Conservation (phyloP, 2,113 vertebrate species). For the Gnathonemus echidnorhynchus region DNA sequence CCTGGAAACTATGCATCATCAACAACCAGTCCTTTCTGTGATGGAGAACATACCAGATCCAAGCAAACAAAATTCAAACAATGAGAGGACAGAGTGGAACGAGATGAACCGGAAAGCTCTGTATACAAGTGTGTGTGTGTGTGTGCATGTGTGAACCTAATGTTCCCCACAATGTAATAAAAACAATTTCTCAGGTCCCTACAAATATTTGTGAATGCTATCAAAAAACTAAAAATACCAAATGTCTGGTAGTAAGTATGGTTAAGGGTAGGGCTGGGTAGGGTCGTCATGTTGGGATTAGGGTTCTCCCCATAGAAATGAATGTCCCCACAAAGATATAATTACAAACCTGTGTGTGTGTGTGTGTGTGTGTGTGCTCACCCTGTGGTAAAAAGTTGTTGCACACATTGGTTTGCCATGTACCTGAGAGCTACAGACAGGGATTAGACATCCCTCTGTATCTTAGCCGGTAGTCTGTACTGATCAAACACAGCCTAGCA, state of each 20-base stretch:
- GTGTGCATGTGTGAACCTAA: too few relatives aligned
- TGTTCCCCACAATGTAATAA: too few relatives aligned
- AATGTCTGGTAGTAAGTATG: too few relatives aligned
- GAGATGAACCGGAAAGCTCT: not conserved
- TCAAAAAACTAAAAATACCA: too few relatives aligned
- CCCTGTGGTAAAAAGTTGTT: not conserved
- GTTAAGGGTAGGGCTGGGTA: too few relatives aligned
- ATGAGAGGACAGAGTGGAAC: not conserved
- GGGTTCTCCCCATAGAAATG: not conserved
- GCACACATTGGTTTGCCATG: not conserved
- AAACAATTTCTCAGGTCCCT: too few relatives aligned
- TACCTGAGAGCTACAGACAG: not conserved
- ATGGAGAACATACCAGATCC: not conserved
- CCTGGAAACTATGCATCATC: not conserved
- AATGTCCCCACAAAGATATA: not conserved
- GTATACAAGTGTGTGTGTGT: not conserved
- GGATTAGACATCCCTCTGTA: not conserved
- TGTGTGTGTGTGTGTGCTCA: not conserved
- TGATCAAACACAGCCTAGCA: not conserved
- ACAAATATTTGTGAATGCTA: too few relatives aligned
- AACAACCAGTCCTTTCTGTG: not conserved
- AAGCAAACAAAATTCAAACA: not conserved
- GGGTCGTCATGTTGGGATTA: not conserved
- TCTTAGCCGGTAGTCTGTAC: not conserved
- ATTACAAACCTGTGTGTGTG: not conserved